Conservation (phyloP, 37 sponge, comb jelly and placozoan genomes). For the Oopsacas minuta region DNA sequence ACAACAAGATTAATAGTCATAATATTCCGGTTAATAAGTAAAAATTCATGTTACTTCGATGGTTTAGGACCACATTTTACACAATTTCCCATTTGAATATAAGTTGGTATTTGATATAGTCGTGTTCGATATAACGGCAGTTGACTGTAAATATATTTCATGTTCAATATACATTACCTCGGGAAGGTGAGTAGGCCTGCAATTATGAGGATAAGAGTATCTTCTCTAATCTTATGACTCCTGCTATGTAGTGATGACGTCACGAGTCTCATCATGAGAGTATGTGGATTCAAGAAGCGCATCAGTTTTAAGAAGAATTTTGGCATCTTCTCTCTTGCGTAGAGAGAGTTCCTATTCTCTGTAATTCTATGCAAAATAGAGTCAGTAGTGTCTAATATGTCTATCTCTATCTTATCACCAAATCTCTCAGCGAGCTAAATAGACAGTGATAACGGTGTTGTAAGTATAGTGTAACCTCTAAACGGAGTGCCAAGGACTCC, state of each 20-base stretch:
- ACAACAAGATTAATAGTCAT: no score
- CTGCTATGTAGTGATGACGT: slow-evolving; percentile 29
- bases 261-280: slow-evolving; percentile 34
- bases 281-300: slow-evolving; percentile 22
- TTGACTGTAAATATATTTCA: no score
- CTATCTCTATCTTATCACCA: background rate
- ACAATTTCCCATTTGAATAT: no score
- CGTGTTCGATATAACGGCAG: no score
- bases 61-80: no score
- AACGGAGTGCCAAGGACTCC: no score
- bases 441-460: background rate
- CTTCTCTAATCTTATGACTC: slow-evolving; percentile 48
- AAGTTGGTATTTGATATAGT: no score
- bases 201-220: slow-evolving; percentile 51
- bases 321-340: slow-evolving; percentile 12
- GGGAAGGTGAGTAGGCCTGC: slow-evolving; percentile 44
- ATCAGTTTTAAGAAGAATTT: slow-evolving; percentile 45
- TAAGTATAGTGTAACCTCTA: background rate
- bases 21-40: no score
- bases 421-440: slow-evolving; percentile 8
- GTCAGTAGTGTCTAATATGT: background rate
- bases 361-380: background rate
- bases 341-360: slow-evolving; percentile 12
- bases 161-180: background rate
- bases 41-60: no score